Conservation (phyloP, 2,888 invertebrate species). For the Brachyptera risi region DNA sequence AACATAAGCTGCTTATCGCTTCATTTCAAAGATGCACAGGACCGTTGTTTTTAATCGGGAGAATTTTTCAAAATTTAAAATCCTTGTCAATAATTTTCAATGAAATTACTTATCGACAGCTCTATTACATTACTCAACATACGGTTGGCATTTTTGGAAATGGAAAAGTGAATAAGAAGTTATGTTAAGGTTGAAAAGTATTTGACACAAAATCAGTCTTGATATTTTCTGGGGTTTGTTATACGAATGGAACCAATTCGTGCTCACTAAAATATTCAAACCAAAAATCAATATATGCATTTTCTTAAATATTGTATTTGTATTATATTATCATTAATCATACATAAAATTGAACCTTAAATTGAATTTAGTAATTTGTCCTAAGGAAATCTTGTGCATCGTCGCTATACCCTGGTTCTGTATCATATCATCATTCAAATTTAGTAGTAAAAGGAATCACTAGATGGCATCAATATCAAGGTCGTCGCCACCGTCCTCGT, state of each 20-base stretch:
- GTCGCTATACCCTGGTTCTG: neutral
- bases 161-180: too few relatives aligned
- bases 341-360: too few relatives aligned
- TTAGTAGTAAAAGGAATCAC: slow-evolving; percentile 34
- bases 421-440: neutral
- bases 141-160: too few relatives aligned
- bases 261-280: slow-evolving; percentile 6
- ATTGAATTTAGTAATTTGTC: neutral
- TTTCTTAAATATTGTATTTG: neutral
- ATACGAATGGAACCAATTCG: slow-evolving; percentile 9
- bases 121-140: too few relatives aligned
- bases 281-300: too few relatives aligned
- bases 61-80: too few relatives aligned
- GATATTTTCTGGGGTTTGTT: slow-evolving; percentile 17
- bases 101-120: too few relatives aligned
- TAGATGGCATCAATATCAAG: slow-evolving; percentile 93
- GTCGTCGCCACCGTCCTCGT: slow-evolving; percentile 75
- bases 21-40: too few relatives aligned
- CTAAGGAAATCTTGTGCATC: slow-evolving; percentile 17
- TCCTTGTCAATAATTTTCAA: too few relatives aligned
- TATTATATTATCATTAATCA: neutral
- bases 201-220: slow-evolving; percentile 13
- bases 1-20: too few relatives aligned
- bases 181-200: slow-evolving; percentile 2
- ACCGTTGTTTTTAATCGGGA: too few relatives aligned